phyloP scores from a whole-genome alignment of 2,888 invertebrate genomes.

The Theretra japonica region DNA sequence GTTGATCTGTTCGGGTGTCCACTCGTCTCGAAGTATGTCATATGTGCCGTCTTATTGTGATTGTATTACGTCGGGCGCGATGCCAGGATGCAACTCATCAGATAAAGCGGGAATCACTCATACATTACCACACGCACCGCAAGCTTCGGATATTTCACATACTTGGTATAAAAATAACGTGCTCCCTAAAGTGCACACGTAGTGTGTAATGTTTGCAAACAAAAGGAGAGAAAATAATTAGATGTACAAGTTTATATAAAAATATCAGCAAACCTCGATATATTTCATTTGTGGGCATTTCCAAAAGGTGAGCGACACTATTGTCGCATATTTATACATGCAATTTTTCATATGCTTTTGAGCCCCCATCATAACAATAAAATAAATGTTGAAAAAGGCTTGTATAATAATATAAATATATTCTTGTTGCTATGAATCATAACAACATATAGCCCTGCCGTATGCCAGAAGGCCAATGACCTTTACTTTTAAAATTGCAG shows the following conservation, averaged over 20 bases:
- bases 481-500: not conserved
- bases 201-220: not conserved
- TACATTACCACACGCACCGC: not conserved
- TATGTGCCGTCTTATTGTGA: not conserved
- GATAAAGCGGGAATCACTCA: constrained; percentile 33
- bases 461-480: too few relatives aligned
- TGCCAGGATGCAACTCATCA: constrained; percentile 6
- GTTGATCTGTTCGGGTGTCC: not conserved
- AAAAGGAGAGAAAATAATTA: not conserved
- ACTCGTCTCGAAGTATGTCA: not conserved
- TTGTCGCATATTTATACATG: too few relatives aligned
- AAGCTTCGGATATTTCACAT: not conserved
- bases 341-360: too few relatives aligned
- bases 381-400: too few relatives aligned
- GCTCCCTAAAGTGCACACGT: not conserved
- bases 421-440: too few relatives aligned
- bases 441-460: too few relatives aligned
- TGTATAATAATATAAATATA: too few relatives aligned
- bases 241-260: too few relatives aligned
- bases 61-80: not conserved
- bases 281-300: too few relatives aligned
- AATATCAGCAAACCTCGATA: too few relatives aligned
- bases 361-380: too few relatives aligned
- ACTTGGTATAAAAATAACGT: not conserved
- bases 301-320: too few relatives aligned